These are phyloP conservation scores for Mamestra configurata DNA, from an alignment of 1,140 invertebrate genomes.

Conservation along the genomic window DNA sequence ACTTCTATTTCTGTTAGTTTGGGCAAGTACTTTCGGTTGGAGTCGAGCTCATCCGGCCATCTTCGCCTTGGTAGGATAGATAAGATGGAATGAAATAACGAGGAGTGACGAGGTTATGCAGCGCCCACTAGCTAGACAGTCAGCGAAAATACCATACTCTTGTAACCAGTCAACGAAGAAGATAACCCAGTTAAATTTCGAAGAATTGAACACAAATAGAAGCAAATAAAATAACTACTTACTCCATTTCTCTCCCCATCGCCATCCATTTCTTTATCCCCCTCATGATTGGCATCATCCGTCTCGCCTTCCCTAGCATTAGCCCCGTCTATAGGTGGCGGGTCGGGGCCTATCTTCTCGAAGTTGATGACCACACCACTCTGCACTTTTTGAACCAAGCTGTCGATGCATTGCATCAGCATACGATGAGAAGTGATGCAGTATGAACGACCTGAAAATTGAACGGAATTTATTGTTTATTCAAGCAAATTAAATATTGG, in stretches of 20 bases:
- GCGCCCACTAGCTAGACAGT: too few species aligned
- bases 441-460: conserved; percentile 95
- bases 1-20: too few species aligned
- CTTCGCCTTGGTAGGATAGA: too few species aligned
- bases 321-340: conserved; percentile 90
- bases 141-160: too few species aligned
- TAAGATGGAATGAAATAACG: too few species aligned
- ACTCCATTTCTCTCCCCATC: conserved; percentile 83
- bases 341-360: conserved; percentile 97
- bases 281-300: conserved; percentile 75
- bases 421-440: conserved; percentile 98
- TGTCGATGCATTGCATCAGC: conserved; percentile 98
- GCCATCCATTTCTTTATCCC: conserved; percentile 78
- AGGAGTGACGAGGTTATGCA: too few species aligned
- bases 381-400: conserved; percentile 98
- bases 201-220: too few species aligned
- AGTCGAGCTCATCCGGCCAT: too few species aligned
- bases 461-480: too few species aligned
- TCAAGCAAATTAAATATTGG: too few species aligned
- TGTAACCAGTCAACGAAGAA: background rate
- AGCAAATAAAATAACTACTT: conserved; percentile 51
- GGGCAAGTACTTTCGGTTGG: too few species aligned
- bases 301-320: conserved; percentile 74
- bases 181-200: background rate
- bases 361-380: conserved; percentile 99